A percentile compares a stretch with the other conserved stretches of the same genome.
These are phyloP conservation scores for Exaiptasia diaphana DNA, from an alignment of 64 coral and sea anemone species.

Conservation along the genomic window DNA sequence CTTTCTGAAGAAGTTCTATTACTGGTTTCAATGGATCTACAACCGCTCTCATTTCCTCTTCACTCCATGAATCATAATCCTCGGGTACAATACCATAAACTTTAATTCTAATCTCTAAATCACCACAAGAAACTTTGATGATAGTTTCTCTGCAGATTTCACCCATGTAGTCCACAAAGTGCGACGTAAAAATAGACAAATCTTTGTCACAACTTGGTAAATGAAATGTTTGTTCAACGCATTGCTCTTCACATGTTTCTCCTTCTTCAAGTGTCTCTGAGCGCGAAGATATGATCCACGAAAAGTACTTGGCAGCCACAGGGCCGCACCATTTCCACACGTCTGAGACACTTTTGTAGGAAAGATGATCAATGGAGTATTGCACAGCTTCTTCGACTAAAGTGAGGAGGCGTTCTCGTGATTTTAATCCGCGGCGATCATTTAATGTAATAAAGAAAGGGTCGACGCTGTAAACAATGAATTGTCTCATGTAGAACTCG, in stretches of 20 bases:
- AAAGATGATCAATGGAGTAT: background rate
- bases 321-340: slow-evolving; percentile 56
- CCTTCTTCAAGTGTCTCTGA: background rate
- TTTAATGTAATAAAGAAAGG: no score
- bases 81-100: background rate
- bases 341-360: slow-evolving; percentile 32
- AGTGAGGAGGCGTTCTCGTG: background rate
- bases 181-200: slow-evolving; percentile 30
- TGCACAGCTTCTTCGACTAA: slow-evolving; percentile 2
- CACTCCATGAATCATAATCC: slow-evolving; percentile 30
- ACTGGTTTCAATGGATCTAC: slow-evolving; percentile 44
- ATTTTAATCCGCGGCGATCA: no score
- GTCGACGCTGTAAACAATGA: background rate
- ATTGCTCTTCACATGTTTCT: slow-evolving; percentile 36
- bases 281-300: slow-evolving; percentile 33
- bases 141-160: slow-evolving; percentile 33
- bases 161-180: slow-evolving; percentile 54
- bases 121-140: slow-evolving; percentile 52
- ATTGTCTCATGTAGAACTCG: slow-evolving; percentile 46
- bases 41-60: background rate
- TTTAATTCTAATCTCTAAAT: slow-evolving; percentile 23
- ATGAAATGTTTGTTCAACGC: slow-evolving; percentile 9
- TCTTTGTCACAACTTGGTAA: slow-evolving; percentile 28
- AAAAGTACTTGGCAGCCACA: slow-evolving; percentile 59
- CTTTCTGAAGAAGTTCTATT: slow-evolving; percentile 51